Evolutionary conservation across 2,113 vertebrate species (phyloP), one percentile per base, ranked within the genome.

Genomic region (Bungarus multicinctus): DNA sequence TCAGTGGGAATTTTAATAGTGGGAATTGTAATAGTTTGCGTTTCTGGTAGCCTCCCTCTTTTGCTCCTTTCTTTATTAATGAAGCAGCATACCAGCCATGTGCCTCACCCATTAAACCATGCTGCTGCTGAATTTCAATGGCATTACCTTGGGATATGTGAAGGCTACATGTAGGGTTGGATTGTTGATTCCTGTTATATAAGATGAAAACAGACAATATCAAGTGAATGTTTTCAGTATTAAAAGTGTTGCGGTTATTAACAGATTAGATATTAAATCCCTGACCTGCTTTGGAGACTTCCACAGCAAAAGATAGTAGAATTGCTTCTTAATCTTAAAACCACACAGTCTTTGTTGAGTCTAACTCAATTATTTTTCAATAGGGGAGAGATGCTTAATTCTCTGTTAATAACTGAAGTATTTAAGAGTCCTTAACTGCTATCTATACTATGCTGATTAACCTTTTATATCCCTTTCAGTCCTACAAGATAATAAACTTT

Each of bases 401-500:
- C 81, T 57, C 9, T 34, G 18, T 39, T 85, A 90, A 74, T 74
- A 52, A 69, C 10, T 81, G 60, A 69, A 52, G 25, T 81, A 39
- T 10, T 11, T 81, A 81, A 81, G 50, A 74, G n/a, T 34, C 20
- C 1, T 53, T 90, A 39, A 39, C 23, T 69, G 20, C 64, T 43
- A 89, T 23, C 91, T 89, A 0, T 18, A 2, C n/a, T 89, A 64
- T 96, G 45, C 93, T 60, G 92, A 18, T 94, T 7, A 25, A 54
- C 95, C 92, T 93, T 96, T 3, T 97, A 1, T 97, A 81, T 96
- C 30, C 86, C 64, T 98, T 98, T 95, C 97, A 99, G 99, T 99
- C 99, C 54, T 99, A 99, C 97, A 99, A 99, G 97, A 99, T 99
- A 95, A 99, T 99, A 98, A 99, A 99, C 97, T 99, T 99, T 95